phyloP scores from a whole-genome alignment of 2,113 vertebrate species.

The Geococcyx californianus region DNA sequence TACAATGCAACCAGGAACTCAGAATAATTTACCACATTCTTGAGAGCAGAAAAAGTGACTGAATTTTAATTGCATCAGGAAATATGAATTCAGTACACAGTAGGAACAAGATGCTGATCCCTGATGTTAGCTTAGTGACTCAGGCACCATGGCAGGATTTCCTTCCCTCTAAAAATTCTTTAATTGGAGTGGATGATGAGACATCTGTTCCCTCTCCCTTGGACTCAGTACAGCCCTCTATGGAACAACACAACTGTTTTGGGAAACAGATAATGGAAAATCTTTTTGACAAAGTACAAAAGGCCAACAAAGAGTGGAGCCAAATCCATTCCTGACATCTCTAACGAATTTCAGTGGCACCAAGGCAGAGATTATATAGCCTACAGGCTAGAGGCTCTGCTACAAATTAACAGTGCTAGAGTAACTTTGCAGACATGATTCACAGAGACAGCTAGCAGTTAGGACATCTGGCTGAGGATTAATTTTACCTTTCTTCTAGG shows the following conservation, averaged over 20 bases:
- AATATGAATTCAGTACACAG: neutral
- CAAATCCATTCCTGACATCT: conserved; percentile 17
- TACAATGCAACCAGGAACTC: neutral
- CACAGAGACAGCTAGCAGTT: neutral
- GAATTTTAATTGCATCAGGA: neutral
- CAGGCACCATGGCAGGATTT: conserved; percentile 32
- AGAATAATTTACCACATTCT: neutral
- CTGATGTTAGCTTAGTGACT: conserved; percentile 1
- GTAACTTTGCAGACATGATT: neutral
- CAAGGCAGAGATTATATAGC: neutral
- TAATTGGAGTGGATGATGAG: neutral
- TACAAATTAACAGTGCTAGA: neutral
- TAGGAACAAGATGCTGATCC: neutral
- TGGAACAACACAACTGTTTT: neutral
- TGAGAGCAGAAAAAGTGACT: neutral
- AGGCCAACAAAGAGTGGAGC: neutral
- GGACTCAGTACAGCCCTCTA: neutral
- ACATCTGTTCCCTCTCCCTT: conserved; percentile 1
- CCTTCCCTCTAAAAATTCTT: conserved; percentile 25
- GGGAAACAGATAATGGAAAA: conserved; percentile 12
- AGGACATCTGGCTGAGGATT: neutral
- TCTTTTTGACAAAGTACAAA: conserved; percentile 5
- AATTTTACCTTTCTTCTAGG: neutral
- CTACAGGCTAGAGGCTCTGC: neutral
- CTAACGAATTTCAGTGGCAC: neutral